These are phyloP conservation scores for Lepidotrigona ventralis DNA, from an alignment of 1,140 invertebrate species.

Conservation along the genomic window DNA sequence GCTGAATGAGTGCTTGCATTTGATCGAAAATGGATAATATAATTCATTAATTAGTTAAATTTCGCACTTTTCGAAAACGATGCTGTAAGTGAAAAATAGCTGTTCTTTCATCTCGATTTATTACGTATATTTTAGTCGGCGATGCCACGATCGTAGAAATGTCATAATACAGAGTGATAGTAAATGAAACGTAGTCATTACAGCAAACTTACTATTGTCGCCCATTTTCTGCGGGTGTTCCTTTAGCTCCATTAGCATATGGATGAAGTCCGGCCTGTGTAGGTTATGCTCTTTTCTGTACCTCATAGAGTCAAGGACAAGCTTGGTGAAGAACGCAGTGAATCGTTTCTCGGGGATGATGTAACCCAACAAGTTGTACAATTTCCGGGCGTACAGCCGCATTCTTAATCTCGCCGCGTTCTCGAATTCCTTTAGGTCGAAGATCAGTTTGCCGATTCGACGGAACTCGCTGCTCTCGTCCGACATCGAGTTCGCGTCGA, in stretches of 20 bases:
- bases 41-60: too few relatives aligned
- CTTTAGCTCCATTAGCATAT: slow-evolving; percentile 80
- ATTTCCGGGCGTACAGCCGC: background rate
- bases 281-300: background rate
- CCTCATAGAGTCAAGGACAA: background rate
- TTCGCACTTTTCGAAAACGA: too few relatives aligned
- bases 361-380: background rate
- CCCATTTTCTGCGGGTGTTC: slow-evolving; percentile 19
- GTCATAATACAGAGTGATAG: too few relatives aligned
- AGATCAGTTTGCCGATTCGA: slow-evolving; percentile 68
- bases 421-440: slow-evolving; percentile 31
- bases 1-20: too few relatives aligned
- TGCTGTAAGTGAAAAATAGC: too few relatives aligned
- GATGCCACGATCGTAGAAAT: too few relatives aligned
- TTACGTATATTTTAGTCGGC: too few relatives aligned
- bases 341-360: background rate
- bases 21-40: too few relatives aligned
- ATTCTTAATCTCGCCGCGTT: slow-evolving; percentile 50
- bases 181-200: too few relatives aligned
- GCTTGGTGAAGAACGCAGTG: background rate
- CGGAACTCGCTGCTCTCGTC: slow-evolving; percentile 78
- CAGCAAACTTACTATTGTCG: slow-evolving; percentile 54
- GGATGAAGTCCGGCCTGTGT: slow-evolving; percentile 68
- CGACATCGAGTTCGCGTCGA: slow-evolving; percentile 78
- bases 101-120: too few relatives aligned